Percentiles rank a stretch among this genome's conserved stretches.
These are phyloP conservation scores for Zosterops pallidus DNA, from an alignment of 2,113 vertebrate species.

Conservation along the genomic window DNA sequence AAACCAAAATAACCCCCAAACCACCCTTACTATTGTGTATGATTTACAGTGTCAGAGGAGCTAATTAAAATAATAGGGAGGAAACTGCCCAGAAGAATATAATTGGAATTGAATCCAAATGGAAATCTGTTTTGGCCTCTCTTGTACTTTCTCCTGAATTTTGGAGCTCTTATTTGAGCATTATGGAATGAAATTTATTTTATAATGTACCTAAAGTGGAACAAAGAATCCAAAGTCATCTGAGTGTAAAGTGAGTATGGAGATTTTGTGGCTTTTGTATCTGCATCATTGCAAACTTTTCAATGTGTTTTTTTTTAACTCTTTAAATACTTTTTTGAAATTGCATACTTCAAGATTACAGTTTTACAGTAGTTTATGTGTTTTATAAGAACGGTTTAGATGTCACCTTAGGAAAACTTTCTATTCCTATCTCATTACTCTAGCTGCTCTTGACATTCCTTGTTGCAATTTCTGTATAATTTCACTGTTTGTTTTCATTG, in stretches of 20 bases:
- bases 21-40: neutral
- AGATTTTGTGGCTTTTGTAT: neutral
- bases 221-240: neutral
- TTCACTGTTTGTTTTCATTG: neutral
- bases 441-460: neutral
- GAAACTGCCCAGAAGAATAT: neutral
- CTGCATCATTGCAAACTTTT: neutral
- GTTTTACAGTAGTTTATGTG: neutral
- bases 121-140: neutral
- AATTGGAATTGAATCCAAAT: constrained; percentile 14
- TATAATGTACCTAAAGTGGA: neutral
- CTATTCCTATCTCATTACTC: neutral
- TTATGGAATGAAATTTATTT: neutral
- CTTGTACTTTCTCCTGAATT: neutral
- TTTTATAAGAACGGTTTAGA: neutral
- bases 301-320: neutral
- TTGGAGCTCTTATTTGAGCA: neutral
- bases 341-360: neutral
- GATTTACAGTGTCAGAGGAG: constrained; percentile 9
- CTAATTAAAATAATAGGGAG: constrained; percentile 48
- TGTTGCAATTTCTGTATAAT: neutral
- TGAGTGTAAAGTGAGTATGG: neutral
- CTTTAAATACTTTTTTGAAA: neutral
- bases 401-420: neutral
- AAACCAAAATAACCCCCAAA: neutral